Base-by-base conservation (phyloP, 2,888 invertebrate species). In the Mellilla xanthometata region DNA sequence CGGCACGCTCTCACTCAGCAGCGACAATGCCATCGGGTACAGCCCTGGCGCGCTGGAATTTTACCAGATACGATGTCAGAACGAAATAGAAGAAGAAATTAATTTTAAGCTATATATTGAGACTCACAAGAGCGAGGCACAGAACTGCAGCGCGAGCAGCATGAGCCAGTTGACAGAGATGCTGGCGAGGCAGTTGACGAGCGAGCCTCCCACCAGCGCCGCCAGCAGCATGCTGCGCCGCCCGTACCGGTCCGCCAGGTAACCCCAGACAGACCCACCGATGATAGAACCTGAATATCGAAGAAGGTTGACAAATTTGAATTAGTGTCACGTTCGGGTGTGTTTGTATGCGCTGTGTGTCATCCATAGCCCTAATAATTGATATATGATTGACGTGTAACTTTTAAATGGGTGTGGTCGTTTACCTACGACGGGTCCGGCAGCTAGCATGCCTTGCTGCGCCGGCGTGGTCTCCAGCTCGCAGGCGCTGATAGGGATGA, bases 151-250 rank as follows among this genome's bases (percentile, higher is more conserved):
- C 2, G 71, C 29, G 56, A 85, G 59, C 7, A 87, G 60, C 87
- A 86, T 85, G 41, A 81, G 45, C 87, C 87, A 87, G 54, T 83
- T 79, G 45, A 86, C 72, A 0, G 87, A 85, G 3, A 86, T 50
- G 47, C 78, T 79, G 49, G 76, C 78, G 3, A 82, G n/a, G 2
- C 68, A 60, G 54, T 87, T 85, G 43, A 82, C 39, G 0, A 59
- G 2, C 0, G 72, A 65, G 1, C 75, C 64, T 0, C 72, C 57
- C 0, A 69, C n/a, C 15, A 86, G 56, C 0, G 84, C 65, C 1
- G 66, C 52, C 4, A 85, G 41, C 24, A 87, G 57, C 68, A 77
- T 76, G 23, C 46, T 62, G 7, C 76, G 71, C 0, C 87, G 68
- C 0, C 87, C 87, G 1, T 64, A 66, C 0, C 72, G 76, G 56